These are phyloP conservation scores for Empis livida DNA, from an alignment of 2,888 invertebrate species.

Conservation along the genomic window DNA sequence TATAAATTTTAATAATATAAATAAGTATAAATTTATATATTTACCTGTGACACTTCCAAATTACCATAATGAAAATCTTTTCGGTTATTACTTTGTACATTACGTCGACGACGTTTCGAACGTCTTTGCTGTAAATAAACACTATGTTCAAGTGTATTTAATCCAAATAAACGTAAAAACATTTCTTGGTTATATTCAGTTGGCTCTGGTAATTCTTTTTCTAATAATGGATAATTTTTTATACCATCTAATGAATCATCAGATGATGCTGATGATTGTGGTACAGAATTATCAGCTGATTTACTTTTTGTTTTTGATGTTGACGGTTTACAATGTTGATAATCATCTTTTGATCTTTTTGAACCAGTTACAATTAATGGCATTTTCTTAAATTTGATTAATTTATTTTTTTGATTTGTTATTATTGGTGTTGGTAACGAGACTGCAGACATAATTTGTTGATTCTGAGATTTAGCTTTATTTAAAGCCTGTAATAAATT, in stretches of 20 bases:
- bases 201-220: conserved; percentile 12
- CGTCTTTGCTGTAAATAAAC: conserved; percentile 28
- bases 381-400: background rate
- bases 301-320: conserved; percentile 4
- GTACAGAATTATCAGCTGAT: background rate
- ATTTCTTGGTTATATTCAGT: conserved; percentile 26
- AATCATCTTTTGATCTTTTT: background rate
- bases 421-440: conserved; percentile 10
- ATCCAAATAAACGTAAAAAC: conserved; percentile 27
- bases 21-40: background rate
- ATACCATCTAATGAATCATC: conserved; percentile 20
- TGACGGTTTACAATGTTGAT: background rate
- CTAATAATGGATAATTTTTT: conserved; percentile 4
- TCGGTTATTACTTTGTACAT: conserved; percentile 28
- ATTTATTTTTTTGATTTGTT: background rate
- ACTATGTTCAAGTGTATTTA: conserved; percentile 26
- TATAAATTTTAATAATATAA: background rate
- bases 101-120: conserved; percentile 31
- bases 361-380: background rate
- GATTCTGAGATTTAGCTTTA: conserved; percentile 22
- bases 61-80: conserved; percentile 34
- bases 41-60: conserved; percentile 19
- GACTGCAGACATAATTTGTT: conserved; percentile 11
- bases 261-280: conserved; percentile 16
- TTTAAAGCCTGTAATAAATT: conserved; percentile 29